Base-by-base conservation (phyloP, 1,140 invertebrate species). In the Muscidifurax raptorellus region DNA sequence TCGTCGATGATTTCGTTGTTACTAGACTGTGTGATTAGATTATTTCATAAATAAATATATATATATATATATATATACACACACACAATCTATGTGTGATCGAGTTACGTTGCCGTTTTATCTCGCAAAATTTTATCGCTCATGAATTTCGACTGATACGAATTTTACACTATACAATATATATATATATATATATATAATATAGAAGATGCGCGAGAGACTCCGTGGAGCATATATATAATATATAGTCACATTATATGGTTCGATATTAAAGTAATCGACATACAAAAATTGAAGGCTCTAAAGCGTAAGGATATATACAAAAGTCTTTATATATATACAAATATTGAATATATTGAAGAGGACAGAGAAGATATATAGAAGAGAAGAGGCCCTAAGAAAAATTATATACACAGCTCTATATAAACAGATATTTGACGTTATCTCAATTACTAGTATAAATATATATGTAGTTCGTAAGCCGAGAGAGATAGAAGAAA, bases 371-470 rank as follows among this genome's bases (percentile, higher is more conserved):
- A 81, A 27, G 30, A 74, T 44, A 44, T 59, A 83, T 9, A 71
- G n/a, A n/a, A 71, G 69, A 64, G 66, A 77, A n/a, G 36, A 76
- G 32, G 13, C 59, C 1, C 59, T 67, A 69, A 77, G 12, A 47
- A 77, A 69, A 18, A 52, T 32, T 7, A 76, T 22, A 83, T 32
- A 72, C 9, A 79, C 27, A 72, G 27, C 66, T 69, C 66, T 69
- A 40, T 27, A 71, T 44, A 83, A 69, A 78, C 27, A 64, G 27
- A 80, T 72, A 64, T 84, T 79, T 59, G 67, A 79, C 76, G 76
- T 84, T 80, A 72, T 84, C 27, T 79, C 44, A 80, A 71, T 64
- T 74, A 64, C 30, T 72, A 83, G 27, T 77, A 78, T 59, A 59
- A n/a, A 7, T 12, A 74, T 77, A 78, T 59, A 59, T 59, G 1